Evolutionary conservation across 2,113 vertebrate genomes (phyloP), one percentile per base, ranked within the genome.

Genomic region (Misgurnus mizolepis): DNA sequence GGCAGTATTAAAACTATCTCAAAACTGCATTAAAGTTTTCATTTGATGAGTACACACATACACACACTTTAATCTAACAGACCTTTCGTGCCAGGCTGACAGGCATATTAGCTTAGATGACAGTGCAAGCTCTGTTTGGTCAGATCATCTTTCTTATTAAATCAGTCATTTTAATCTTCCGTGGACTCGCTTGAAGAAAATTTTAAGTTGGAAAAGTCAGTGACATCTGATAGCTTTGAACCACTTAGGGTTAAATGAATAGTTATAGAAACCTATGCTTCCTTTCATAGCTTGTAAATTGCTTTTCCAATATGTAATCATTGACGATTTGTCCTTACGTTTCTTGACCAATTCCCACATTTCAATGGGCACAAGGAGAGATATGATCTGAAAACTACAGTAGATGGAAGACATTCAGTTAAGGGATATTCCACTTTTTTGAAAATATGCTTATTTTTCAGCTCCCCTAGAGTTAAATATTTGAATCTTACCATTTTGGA

Each of bases 11-110:
- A 17, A 17, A 34, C 12, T 22, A 22, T 17, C 4, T 27, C 4
- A 22, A 9, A 47, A 27, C 3, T n/a, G 4, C 40, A 45, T 47
- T 45, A 7, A 45, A 8, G 2, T 61, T 27, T 74, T 74, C 6
- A 47, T 61, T 62, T 34, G 56, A 75, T 49, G 40, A 73, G n/a
- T 22, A 14, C 43, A 75, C 41, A 47, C 40, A 49, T 17, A 62
- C 62, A 4, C 18, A 75, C 58, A 47, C 72, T 45, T 39, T 40
- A 4, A 56, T 56, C 15, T 17, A 56, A 56, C 6, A 71, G 27
- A 2, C 2, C 27, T 9, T 55, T 40, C 27, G n/a, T 53, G 68
- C 4, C 8, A 0, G 40, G 17, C 27, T 40, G 53, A 55, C 14
- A 34, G 15, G 27, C 50, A 10, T 10, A 10, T 4, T 9, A 55